Percentiles rank a stretch among this genome's conserved stretches.
Conservation (phyloP, 2,797 vertebrate genomes). For the Astyanax mexicanus region DNA sequence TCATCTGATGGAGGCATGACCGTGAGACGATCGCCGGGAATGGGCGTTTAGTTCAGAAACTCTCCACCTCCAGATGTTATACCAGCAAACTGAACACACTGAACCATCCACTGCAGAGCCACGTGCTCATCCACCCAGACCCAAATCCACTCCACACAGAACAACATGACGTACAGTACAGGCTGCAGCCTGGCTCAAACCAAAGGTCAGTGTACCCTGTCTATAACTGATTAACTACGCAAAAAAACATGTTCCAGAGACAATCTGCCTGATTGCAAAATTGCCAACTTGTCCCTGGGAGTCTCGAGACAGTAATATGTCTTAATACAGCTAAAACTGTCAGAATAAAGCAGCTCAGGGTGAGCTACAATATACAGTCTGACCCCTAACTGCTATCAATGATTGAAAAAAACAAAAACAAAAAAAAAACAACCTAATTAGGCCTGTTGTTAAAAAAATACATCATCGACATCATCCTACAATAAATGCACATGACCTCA, state of each 20-base stretch:
- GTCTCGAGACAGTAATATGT: background rate
- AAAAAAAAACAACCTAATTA: no score
- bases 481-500: no score
- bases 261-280: conserved; percentile 26
- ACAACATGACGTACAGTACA: conserved; percentile 1
- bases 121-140: background rate
- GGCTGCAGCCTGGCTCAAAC: background rate
- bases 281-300: background rate
- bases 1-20: conserved; percentile 13
- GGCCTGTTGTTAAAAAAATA: no score
- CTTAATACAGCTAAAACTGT: background rate
- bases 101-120: background rate
- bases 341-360: background rate
- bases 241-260: conserved; percentile 30
- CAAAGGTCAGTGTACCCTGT: conserved; percentile 25
- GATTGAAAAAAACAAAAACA: background rate
- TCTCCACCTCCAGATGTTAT: background rate
- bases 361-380: background rate
- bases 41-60: no score
- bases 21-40: background rate
- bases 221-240: conserved; percentile 45
- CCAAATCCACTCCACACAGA: conserved; percentile 13
- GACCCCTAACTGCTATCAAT: background rate
- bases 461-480: no score
- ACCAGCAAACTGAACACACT: conserved; percentile 2